Percentiles rank a stretch among this genome's conserved stretches.
phyloP scores from a whole-genome alignment of 2,113 vertebrate genomes.

The Misgurnus mizolepis region DNA sequence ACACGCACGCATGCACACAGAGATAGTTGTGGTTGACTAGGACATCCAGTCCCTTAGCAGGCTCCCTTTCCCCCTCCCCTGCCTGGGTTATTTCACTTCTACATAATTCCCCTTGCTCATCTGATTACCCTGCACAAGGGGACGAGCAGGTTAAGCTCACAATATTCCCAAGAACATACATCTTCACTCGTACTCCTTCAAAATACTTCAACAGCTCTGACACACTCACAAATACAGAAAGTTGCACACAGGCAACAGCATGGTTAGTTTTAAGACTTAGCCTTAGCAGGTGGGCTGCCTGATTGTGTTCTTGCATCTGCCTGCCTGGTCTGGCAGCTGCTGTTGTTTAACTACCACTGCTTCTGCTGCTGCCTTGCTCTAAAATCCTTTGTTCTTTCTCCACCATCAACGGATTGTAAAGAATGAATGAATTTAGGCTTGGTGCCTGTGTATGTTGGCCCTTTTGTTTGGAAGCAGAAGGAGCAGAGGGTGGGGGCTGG shows the following conservation, averaged over 20 bases:
- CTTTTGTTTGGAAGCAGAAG: conserved; percentile 78
- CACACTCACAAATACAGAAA: conserved; percentile 34
- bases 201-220: not conserved
- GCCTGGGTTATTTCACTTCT: conserved; percentile 70
- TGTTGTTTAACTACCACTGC: conserved; percentile 76
- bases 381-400: conserved; percentile 88
- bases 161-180: conserved; percentile 15
- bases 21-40: conserved; percentile 27
- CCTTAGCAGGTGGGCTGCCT: conserved; percentile 85
- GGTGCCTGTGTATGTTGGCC: conserved; percentile 74
- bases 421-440: conserved; percentile 86
- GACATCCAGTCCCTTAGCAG: conserved; percentile 54
- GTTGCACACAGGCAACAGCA: conserved; percentile 51
- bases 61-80: conserved; percentile 65
- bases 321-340: conserved; percentile 94
- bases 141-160: conserved; percentile 79
- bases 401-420: conserved; percentile 82
- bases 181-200: not conserved
- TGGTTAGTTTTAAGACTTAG: conserved; percentile 62
- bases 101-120: conserved; percentile 75
- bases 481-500: conserved; percentile 60
- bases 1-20: conserved; percentile 18
- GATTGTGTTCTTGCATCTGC: conserved; percentile 83
- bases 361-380: conserved; percentile 76
- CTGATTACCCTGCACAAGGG: conserved; percentile 78